Base-by-base conservation (phyloP, 2,797 vertebrate species). In the Leptatherina wallacei region DNA sequence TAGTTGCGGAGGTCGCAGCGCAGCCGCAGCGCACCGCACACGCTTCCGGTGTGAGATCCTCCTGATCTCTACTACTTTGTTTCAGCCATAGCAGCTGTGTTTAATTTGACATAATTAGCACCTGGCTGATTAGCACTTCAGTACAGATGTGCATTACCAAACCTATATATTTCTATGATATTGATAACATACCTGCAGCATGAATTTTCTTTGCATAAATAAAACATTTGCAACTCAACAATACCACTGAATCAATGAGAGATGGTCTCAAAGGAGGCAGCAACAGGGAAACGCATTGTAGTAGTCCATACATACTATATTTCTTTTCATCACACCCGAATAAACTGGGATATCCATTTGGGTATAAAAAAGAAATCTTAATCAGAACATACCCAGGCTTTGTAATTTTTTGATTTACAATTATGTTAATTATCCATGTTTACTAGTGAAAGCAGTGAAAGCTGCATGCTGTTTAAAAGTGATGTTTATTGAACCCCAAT, bases 401-500 rank as follows among this genome's bases (percentile, higher is more conserved):
- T 35, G 8, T 1, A 35, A 7, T 35, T 38, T 38, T 38, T 38
- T 6, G 2, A 38, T 38, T 11, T 38, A 12, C 36, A 38, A 38
- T 12, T 38, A 38, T 38, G 2, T 2, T 38, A 38, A 12, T 38
- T 38, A 13, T 38, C 36, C 10, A 12, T 2, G 12, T 38, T 5
- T 35, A 9, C 33, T 35, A 66, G 32, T 42, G 42, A 66, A 56
- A 29, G 32, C 52, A 49, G 29, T 58, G 32, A 56, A 68, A 68
- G 55, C 30, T 35, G 4, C 40, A 30, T 5, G 24, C 24, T 12
- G 36, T 36, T 38, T 38, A 38, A 38, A 38, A 38, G 36, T 3
- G 8, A 35, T 6, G 33, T 27, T 27, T 7, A 7, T 35, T 42
- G 5, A 20, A 27, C 44, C 32, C 1, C 2, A 36, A 35, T 18